phyloP scores from a whole-genome alignment of 2,113 vertebrate species.

The Ivindomyrus marchei region DNA sequence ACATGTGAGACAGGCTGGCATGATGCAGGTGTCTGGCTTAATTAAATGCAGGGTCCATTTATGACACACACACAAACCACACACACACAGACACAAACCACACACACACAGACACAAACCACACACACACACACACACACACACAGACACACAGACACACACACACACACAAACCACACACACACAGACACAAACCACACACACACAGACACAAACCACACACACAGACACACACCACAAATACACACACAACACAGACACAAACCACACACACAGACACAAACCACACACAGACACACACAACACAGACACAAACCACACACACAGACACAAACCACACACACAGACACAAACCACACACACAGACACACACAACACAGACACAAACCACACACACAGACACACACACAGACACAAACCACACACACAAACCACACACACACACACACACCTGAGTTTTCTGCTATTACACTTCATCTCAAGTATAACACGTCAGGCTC shows the following conservation, averaged over 20 bases:
- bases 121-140: neutral
- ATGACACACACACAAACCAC: neutral
- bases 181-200: too few relatives aligned
- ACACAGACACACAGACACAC: neutral
- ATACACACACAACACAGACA: neutral
- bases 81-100: neutral
- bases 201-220: neutral
- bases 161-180: neutral
- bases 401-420: neutral
- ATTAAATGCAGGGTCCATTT: too few relatives aligned
- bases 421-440: neutral
- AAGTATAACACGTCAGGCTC: neutral
- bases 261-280: neutral
- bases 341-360: neutral
- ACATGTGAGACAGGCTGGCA: neutral
- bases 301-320: neutral
- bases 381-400: neutral
- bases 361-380: neutral
- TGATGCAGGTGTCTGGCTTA: neutral
- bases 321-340: too few relatives aligned
- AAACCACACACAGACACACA: too few relatives aligned
- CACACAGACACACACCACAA: neutral
- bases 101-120: neutral
- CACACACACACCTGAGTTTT: neutral
- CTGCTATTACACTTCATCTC: neutral